Evolutionary conservation across 2,888 invertebrate species (phyloP).

Genomic region (Eledone cirrhosa): DNA sequence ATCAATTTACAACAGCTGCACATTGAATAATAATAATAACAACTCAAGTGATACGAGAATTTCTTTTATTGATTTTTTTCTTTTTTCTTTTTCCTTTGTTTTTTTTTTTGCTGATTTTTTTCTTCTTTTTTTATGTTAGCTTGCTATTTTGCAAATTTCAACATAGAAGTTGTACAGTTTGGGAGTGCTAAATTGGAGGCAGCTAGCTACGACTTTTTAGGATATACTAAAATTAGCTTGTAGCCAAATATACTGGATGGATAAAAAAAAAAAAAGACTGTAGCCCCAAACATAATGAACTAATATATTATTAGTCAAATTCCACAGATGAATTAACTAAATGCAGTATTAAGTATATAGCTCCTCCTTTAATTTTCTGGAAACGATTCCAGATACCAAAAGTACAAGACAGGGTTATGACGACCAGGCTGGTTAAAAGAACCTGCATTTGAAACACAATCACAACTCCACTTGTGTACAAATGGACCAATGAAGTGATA

Average conservation of each 20-base stretch:
- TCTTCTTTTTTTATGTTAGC: conserved; percentile 14
- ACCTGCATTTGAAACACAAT: too few relatives aligned
- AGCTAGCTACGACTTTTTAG: conserved; percentile 24
- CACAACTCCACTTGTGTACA: too few relatives aligned
- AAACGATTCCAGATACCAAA: too few relatives aligned
- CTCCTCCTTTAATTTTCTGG: too few relatives aligned
- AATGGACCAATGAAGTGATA: too few relatives aligned
- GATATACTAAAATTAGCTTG: conserved; percentile 9
- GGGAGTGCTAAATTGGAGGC: conserved; percentile 24
- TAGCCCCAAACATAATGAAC: neutral
- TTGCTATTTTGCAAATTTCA: conserved; percentile 27
- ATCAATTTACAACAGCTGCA: too few relatives aligned
- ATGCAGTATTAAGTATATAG: conserved; percentile 3
- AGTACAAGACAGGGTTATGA: too few relatives aligned
- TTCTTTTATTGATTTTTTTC: too few relatives aligned
- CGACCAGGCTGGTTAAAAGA: too few relatives aligned
- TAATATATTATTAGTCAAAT: neutral
- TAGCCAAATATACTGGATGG: conserved; percentile 24
- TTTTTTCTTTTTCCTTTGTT: too few relatives aligned
- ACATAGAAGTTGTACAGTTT: conserved; percentile 17
- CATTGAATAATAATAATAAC: too few relatives aligned
- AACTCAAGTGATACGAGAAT: too few relatives aligned
- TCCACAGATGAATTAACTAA: conserved; percentile 23
- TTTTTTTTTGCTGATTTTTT: neutral
- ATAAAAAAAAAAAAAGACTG: conserved; percentile 3